Conservation (phyloP, 2,888 invertebrate species). For the Tenthredo amoena region DNA sequence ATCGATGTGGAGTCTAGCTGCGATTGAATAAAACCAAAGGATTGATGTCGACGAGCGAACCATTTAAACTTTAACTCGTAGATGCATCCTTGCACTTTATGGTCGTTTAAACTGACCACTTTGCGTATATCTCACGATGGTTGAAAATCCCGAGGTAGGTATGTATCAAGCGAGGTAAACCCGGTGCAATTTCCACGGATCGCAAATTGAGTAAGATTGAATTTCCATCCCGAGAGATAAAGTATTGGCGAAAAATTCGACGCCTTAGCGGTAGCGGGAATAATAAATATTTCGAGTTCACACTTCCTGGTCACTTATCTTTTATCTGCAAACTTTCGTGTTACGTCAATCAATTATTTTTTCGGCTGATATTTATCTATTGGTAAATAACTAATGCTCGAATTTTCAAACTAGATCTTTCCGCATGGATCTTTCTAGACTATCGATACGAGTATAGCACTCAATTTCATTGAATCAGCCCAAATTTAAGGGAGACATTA, state of each 20-base stretch:
- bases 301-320: background rate
- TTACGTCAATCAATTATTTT: background rate
- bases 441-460: background rate
- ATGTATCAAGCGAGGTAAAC: background rate
- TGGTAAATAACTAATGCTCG: background rate
- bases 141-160: conserved; percentile 10
- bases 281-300: background rate
- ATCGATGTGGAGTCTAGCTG: conserved; percentile 1
- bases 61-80: conserved; percentile 7
- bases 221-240: background rate
- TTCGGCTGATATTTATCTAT: background rate
- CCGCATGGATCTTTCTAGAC: background rate
- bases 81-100: conserved; percentile 19
- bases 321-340: background rate
- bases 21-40: conserved; percentile 9
- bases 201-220: conserved; percentile 7
- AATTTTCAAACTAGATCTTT: background rate
- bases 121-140: background rate
- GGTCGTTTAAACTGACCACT: conserved; percentile 40
- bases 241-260: background rate
- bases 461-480: background rate
- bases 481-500: background rate
- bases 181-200: conserved; percentile 23
- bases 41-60: conserved; percentile 13
- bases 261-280: background rate